A percentile compares a stretch with the other conserved stretches of the same genome.
phyloP scores from a whole-genome alignment of 2,113 vertebrate species.

The Noctilio leporinus region DNA sequence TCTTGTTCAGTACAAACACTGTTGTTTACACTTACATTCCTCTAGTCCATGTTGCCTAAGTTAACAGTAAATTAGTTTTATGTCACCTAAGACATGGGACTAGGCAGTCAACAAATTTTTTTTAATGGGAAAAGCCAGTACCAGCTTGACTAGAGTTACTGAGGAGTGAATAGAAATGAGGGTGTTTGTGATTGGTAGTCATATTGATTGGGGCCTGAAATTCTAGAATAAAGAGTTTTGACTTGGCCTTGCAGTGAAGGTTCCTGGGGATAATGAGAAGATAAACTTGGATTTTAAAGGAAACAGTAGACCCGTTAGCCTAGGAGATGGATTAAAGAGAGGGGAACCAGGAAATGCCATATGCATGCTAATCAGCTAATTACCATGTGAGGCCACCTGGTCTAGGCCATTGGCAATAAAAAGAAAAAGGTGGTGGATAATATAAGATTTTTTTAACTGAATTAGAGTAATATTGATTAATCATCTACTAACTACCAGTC shows the following conservation, averaged over 20 bases:
- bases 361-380: conserved; percentile 58
- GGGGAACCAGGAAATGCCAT: conserved; percentile 30
- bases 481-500: background rate
- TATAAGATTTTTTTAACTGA: background rate
- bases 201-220: background rate
- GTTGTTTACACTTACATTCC: background rate
- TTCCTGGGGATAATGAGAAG: conserved; percentile 34
- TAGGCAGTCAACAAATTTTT: background rate
- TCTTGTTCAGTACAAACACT: background rate
- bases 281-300: conserved; percentile 34
- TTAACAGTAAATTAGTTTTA: background rate
- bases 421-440: background rate
- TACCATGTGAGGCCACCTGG: conserved; percentile 13
- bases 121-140: background rate
- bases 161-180: background rate
- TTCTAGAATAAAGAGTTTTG: background rate
- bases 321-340: conserved; percentile 28
- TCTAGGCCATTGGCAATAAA: background rate
- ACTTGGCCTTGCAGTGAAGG: background rate
- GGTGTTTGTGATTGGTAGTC: background rate
- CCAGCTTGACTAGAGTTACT: background rate
- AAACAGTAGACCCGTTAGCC: conserved; percentile 36
- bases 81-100: background rate
- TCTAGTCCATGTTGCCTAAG: background rate
- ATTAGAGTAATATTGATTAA: background rate